These are phyloP conservation scores for Chironomus striatipennis DNA, from an alignment of 1,140 invertebrate species.

Conservation along the genomic window DNA sequence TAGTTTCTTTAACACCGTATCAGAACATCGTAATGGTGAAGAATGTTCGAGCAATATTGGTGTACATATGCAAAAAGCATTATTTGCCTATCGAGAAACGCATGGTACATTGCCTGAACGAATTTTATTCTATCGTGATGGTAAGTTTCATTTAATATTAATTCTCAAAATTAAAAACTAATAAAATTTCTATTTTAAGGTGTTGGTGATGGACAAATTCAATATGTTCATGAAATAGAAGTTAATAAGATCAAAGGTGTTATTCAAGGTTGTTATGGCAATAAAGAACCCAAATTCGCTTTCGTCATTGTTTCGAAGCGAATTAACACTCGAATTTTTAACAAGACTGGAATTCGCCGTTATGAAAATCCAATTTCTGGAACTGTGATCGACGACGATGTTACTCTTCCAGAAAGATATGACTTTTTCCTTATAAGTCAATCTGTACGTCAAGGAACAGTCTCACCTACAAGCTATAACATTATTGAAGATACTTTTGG, in stretches of 20 bases:
- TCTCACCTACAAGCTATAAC: conserved; percentile 72
- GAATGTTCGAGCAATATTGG: conserved; percentile 60
- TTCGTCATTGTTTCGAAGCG: conserved; percentile 66
- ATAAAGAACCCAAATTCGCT: conserved; percentile 45
- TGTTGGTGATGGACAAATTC: conserved; percentile 76
- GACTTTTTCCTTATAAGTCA: conserved; percentile 80
- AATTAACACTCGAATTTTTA: conserved; percentile 60
- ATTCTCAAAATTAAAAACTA: no score
- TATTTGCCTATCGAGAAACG: conserved; percentile 43
- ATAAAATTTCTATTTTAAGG: no score
- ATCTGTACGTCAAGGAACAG: conserved; percentile 66
- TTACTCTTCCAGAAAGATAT: conserved; percentile 74
- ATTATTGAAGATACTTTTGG: conserved; percentile 58
- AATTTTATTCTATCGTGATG: conserved; percentile 68
- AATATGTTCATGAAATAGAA: conserved; percentile 54
- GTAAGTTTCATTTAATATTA: no score
- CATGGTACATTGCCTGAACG: conserved; percentile 41
- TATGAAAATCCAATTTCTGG: conserved; percentile 68
- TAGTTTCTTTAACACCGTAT: conserved; percentile 58
- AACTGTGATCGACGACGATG: conserved; percentile 74
- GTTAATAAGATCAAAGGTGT: conserved; percentile 46
- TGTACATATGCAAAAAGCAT: conserved; percentile 49
- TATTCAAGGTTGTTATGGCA: conserved; percentile 45
- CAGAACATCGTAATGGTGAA: conserved; percentile 60
- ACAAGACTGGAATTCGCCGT: conserved; percentile 31